Evolutionary conservation across 2,888 invertebrate species (phyloP).

Genomic region (Macrosoma leucophasiata): DNA sequence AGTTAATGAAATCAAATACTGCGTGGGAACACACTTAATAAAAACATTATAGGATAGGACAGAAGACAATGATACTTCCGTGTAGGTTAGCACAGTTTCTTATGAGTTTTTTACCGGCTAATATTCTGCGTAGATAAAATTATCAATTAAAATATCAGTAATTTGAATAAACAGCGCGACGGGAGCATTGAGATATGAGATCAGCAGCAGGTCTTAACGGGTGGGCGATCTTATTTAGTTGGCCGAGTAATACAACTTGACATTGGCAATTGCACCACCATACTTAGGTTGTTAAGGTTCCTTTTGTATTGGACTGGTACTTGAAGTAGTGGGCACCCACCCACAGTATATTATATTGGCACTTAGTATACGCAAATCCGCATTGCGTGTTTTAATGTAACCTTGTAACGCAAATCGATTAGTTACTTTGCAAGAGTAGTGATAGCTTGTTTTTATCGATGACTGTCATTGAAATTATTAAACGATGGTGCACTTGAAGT

Average conservation of each 20-base stretch:
- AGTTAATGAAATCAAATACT: too few species aligned
- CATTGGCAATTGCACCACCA: constrained; percentile 5
- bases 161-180: constrained; percentile 47
- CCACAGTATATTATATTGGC: constrained; percentile 40
- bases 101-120: constrained; percentile 29
- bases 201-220: constrained; percentile 36
- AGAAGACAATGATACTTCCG: constrained; percentile 17
- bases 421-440: too few species aligned
- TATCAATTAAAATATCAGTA: constrained; percentile 56
- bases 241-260: constrained; percentile 12
- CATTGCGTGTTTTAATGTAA: constrained; percentile 48
- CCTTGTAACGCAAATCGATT: constrained; percentile 44
- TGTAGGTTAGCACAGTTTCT: constrained; percentile 19
- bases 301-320: constrained; percentile 27
- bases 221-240: constrained; percentile 26
- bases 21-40: too few species aligned
- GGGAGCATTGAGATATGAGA: constrained; percentile 51
- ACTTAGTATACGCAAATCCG: constrained; percentile 54
- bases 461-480: constrained; percentile 1
- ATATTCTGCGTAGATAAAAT: constrained; percentile 23
- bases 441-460: constrained; percentile 9
- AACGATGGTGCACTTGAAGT: neutral
- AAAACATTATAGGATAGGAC: constrained; percentile 6
- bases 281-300: constrained; percentile 16
- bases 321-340: constrained; percentile 38